Evolutionary conservation across 2,113 vertebrate genomes (phyloP).

Genomic region (Australoheros scitulus): DNA sequence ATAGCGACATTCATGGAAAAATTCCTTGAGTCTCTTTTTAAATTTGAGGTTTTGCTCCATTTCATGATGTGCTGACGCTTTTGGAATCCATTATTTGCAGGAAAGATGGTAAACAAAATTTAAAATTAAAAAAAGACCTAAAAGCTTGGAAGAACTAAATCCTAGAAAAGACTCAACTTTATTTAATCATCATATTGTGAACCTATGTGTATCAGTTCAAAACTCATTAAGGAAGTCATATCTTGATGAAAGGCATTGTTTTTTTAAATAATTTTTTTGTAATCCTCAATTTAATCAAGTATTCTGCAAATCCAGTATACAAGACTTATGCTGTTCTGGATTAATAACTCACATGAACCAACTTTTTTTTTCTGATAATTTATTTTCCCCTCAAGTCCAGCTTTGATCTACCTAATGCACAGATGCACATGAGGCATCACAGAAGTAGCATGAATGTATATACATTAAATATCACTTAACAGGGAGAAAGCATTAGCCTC

Average conservation of each 20-base stretch:
- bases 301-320: neutral
- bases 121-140: neutral
- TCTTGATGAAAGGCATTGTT: neutral
- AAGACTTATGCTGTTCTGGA: neutral
- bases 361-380: neutral
- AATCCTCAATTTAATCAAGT: neutral
- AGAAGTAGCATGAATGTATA: slow-evolving; percentile 33
- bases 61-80: neutral
- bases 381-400: slow-evolving; percentile 1
- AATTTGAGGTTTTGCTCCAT: neutral
- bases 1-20: neutral
- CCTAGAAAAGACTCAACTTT: accelerated
- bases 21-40: neutral
- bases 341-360: neutral
- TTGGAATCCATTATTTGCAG: neutral
- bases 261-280: no score
- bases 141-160: neutral
- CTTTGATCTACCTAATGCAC: slow-evolving; percentile 42
- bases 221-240: neutral
- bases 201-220: neutral
- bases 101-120: accelerated
- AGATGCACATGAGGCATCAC: slow-evolving; percentile 19
- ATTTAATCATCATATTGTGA: neutral
- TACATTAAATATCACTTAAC: slow-evolving; percentile 44
- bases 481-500: slow-evolving; percentile 51